Evolutionary conservation across 2,113 vertebrate species (phyloP), one percentile per base, ranked within the genome.

Genomic region (Kryptolebias marmoratus): DNA sequence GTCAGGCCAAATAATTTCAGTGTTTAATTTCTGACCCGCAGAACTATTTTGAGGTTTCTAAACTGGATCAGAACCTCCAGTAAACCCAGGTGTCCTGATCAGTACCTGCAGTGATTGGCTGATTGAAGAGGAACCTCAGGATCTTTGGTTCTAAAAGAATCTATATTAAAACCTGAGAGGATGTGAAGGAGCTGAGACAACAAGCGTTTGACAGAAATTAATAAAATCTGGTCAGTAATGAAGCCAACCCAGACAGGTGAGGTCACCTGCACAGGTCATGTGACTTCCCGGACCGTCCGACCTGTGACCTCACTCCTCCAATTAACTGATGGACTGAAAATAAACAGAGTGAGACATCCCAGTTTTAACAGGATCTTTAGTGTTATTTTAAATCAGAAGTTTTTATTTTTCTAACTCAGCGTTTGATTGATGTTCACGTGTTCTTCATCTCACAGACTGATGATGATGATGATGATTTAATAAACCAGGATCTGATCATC

Each of bases 351-450:
- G 13, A 61, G 10, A 11, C 18, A 2, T 61, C 39, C 1, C 39
- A 2, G n/a, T 61, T 45, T 60, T 6, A 42, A 44, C 58, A 27
- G 13, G 55, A 45, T 49, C 28, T 68, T 60, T 61, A 66, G 22
- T 69, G 27, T 32, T 56, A 14, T 64, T 83, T 83, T 31, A 73
- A 16, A 31, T 59, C 28, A 67, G 22, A 75, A 54, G 2, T 28
- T 83, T 88, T 83, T 91, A 91, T 91, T 91, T 91, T 90, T 91
- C 69, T 90, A 91, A 80, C 1, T 18, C 44, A 6, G 48, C 3
- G 44, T 50, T 60, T 45, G 57, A 64, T 67, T n/a, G 68, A 56
- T 72, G n/a, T 28, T 32, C 53, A 64, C 30, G 50, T 79, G 82
- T 45, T 61, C 11, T 64, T 69, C 39, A 73, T 66, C 27, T 79